Evolutionary conservation across 2,113 vertebrate genomes (phyloP).

Genomic region (Elephantulus edwardii): DNA sequence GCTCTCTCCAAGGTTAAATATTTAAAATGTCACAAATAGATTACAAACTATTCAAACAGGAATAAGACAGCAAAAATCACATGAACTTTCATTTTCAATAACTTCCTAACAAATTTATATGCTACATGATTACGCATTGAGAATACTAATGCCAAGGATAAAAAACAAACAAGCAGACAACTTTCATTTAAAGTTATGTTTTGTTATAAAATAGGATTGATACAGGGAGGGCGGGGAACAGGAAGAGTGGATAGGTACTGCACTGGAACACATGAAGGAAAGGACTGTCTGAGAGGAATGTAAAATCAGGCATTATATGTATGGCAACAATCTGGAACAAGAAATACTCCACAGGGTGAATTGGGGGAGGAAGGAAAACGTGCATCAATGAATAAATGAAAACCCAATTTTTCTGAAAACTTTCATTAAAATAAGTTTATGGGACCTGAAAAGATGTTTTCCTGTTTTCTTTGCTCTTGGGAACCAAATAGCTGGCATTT

Average conservation of each 20-base stretch:
- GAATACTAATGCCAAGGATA: not conserved
- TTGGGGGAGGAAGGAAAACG: no score
- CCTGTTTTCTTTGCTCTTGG: not conserved
- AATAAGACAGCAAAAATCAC: slow-evolving; percentile 4
- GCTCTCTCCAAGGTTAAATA: slow-evolving; percentile 19
- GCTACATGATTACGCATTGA: not conserved
- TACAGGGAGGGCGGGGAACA: no score
- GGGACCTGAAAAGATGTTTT: not conserved
- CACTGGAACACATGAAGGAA: no score
- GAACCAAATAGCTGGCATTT: not conserved
- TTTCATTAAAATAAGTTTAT: not conserved
- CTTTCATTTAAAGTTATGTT: not conserved
- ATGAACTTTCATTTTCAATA: slow-evolving; percentile 32
- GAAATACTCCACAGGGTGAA: no score
- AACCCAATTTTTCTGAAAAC: no score
- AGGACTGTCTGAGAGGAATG: no score
- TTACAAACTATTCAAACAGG: slow-evolving; percentile 12
- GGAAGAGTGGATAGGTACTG: no score
- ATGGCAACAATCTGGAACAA: no score
- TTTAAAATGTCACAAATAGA: slow-evolving; percentile 37
- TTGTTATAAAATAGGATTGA: no score
- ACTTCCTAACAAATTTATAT: not conserved
- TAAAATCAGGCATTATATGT: no score
- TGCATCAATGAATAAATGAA: no score
- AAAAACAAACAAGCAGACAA: not conserved